These are phyloP conservation scores for Metaphire vulgaris DNA, from an alignment of 1,140 invertebrate species.

Conservation along the genomic window DNA sequence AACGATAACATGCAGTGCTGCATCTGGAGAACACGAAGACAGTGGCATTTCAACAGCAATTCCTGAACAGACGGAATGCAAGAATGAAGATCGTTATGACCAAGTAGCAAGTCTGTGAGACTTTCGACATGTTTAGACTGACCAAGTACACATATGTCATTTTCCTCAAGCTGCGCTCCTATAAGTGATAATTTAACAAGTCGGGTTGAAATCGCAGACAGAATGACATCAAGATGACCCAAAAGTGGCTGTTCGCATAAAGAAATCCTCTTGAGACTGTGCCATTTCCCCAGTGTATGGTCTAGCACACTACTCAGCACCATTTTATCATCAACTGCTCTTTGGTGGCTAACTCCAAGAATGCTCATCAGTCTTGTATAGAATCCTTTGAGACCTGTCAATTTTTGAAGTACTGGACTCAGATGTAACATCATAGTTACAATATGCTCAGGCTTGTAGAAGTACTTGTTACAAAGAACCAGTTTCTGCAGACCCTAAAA, in stretches of 20 bases:
- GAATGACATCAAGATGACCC: neutral
- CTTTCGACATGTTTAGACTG: neutral
- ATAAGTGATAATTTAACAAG: neutral
- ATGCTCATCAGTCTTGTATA: neutral
- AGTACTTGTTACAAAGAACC: neutral
- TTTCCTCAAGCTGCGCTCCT: neutral
- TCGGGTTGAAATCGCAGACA: neutral
- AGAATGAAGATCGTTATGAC: neutral
- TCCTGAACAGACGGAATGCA: neutral
- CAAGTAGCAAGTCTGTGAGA: neutral
- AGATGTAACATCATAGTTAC: neutral
- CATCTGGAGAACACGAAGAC: neutral
- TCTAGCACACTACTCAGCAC: neutral
- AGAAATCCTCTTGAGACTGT: neutral
- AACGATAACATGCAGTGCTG: neutral
- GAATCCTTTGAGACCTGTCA: neutral
- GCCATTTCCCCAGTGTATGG: neutral
- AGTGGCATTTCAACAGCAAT: neutral
- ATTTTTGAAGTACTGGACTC: neutral
- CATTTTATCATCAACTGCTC: neutral
- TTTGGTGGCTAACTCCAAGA: neutral
- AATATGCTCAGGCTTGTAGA: neutral
- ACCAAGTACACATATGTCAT: neutral
- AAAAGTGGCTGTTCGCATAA: neutral
- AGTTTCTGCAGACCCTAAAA: neutral